A percentile compares a stretch with the other conserved stretches of the same genome.
Evolutionary conservation across 2,888 invertebrate species (phyloP).

Genomic region (Reticulitermes lucifugus): DNA sequence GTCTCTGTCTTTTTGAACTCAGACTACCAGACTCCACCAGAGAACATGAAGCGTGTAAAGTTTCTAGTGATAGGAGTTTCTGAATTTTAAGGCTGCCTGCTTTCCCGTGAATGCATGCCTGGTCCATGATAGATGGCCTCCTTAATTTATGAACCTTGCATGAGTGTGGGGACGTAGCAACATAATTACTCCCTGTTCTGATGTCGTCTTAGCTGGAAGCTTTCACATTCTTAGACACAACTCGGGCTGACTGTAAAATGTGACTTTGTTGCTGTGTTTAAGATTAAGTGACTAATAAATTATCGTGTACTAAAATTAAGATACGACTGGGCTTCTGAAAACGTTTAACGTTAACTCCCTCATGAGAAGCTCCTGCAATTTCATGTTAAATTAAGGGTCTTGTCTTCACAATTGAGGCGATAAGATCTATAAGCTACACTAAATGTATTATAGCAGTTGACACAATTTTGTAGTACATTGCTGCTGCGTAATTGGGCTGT

Average conservation of each 20-base stretch:
- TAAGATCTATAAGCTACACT: no score
- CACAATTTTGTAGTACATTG: no score
- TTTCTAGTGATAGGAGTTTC: background rate
- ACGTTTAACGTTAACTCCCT: no score
- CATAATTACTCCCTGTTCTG: slow-evolving; percentile 8
- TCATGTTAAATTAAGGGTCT: no score
- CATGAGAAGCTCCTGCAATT: no score
- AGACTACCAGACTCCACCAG: background rate
- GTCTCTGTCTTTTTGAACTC: background rate
- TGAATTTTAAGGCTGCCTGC: background rate
- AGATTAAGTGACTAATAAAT: background rate
- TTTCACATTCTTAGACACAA: no score
- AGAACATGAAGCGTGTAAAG: background rate
- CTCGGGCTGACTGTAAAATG: background rate
- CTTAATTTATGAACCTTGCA: slow-evolving; percentile 16
- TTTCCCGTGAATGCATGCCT: background rate
- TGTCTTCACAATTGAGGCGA: no score
- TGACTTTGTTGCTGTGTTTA: background rate
- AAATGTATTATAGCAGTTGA: no score
- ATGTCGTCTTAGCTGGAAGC: background rate
- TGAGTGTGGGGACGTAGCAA: background rate
- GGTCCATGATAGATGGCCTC: background rate
- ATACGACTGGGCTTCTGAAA: no score
- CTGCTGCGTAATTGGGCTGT: no score
- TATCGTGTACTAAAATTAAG: no score